phyloP scores from a whole-genome alignment of 1,140 invertebrate species.

The Bemisia tabaci region DNA sequence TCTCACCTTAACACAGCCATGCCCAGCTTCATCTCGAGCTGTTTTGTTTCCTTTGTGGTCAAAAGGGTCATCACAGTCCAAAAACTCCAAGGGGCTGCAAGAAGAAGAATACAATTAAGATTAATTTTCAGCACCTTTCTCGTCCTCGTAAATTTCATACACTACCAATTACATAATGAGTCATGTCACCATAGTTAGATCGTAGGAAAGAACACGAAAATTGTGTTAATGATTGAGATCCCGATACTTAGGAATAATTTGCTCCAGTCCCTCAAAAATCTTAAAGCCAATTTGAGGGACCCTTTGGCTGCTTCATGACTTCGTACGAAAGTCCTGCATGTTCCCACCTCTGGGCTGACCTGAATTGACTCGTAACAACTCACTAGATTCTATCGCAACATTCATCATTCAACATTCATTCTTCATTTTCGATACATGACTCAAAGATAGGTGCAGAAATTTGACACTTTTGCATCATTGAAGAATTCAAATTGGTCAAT shows the following conservation, averaged over 20 bases:
- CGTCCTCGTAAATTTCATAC: too few species aligned
- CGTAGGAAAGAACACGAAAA: not conserved
- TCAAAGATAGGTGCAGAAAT: too few species aligned
- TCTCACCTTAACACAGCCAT: constrained; percentile 48
- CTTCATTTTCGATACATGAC: too few species aligned
- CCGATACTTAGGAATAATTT: not conserved
- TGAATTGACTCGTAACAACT: too few species aligned
- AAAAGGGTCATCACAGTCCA: constrained; percentile 77
- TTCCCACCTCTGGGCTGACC: too few species aligned
- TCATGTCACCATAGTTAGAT: not conserved
- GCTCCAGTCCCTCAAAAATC: not conserved
- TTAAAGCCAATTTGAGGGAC: not conserved
- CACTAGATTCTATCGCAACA: too few species aligned
- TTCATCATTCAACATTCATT: too few species aligned
- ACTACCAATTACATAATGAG: not conserved
- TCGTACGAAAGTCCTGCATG: too few species aligned
- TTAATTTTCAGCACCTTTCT: not conserved
- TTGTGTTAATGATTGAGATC: not conserved
- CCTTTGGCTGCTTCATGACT: too few species aligned
- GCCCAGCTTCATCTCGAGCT: constrained; percentile 61
- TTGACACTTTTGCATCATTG: too few species aligned
- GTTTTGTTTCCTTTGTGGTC: constrained; percentile 86
- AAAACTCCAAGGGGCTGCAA: constrained; percentile 70
- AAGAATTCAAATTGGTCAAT: too few species aligned
- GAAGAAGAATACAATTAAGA: constrained; percentile 24